Percentiles rank a stretch among this genome's conserved stretches.
These are phyloP conservation scores for Coptodon rendalli DNA, from an alignment of 2,113 vertebrate genomes.

Conservation along the genomic window DNA sequence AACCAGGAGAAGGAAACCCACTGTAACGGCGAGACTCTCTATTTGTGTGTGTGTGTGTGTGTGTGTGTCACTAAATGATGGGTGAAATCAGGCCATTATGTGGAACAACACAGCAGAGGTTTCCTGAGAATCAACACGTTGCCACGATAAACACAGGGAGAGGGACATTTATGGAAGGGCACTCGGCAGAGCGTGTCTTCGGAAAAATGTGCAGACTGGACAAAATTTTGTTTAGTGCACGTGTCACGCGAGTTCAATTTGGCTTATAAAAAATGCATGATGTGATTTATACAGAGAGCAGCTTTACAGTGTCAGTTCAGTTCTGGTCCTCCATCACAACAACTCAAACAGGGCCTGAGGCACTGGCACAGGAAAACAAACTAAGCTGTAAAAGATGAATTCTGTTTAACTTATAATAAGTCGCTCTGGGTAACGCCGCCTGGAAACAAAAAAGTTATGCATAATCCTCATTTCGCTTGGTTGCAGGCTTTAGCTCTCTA, in stretches of 20 bases:
- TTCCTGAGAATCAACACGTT: not conserved
- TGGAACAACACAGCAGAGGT: not conserved
- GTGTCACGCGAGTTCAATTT: not conserved
- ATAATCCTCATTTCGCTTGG: not conserved
- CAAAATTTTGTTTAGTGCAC: not conserved
- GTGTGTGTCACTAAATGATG: not conserved
- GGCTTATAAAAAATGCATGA: not conserved
- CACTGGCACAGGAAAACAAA: conserved; percentile 5
- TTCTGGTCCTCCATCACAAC: not conserved
- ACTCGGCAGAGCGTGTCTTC: not conserved
- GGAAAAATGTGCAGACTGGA: not conserved
- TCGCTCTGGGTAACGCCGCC: not conserved
- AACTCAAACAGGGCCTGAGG: conserved; percentile 9
- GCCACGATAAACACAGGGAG: not conserved
- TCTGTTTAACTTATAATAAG: conserved; percentile 19
- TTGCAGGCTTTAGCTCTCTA: not conserved
- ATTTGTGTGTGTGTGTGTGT: conserved; percentile 18
- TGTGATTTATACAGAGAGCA: not conserved
- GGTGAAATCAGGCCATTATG: conserved; percentile 28
- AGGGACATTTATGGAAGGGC: not conserved
- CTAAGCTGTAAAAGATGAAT: not conserved
- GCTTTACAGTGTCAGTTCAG: not conserved
- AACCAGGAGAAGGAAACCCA: conserved; percentile 20
- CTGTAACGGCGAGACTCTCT: conserved; percentile 10
- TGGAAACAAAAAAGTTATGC: not conserved